Conservation (phyloP, 64 coral and sea anemone species). For the Stichodactyla mertensii region DNA sequence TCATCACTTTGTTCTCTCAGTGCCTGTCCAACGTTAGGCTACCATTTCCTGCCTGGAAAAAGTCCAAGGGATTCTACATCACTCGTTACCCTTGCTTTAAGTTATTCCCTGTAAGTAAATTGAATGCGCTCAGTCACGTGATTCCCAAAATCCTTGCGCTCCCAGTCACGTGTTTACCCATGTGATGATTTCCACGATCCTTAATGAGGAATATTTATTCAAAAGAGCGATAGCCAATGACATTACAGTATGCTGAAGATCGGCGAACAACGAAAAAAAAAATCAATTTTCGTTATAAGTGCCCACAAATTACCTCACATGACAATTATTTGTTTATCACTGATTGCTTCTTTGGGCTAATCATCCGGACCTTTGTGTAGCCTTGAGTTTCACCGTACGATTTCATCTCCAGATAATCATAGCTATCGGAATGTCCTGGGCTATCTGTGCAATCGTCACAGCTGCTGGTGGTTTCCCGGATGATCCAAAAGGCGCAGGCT, state of each 20-base stretch:
- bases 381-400: too few relatives aligned
- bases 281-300: too few relatives aligned
- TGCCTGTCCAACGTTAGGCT: slow-evolving; percentile 58
- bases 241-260: too few relatives aligned
- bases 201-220: too few relatives aligned
- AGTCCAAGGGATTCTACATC: slow-evolving; percentile 17
- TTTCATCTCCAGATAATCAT: slow-evolving; percentile 38
- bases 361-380: neutral
- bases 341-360: neutral
- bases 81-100: slow-evolving; percentile 54
- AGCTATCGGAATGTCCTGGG: slow-evolving; percentile 40
- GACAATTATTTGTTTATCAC: too few relatives aligned
- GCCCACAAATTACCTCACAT: too few relatives aligned
- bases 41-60: slow-evolving; percentile 39
- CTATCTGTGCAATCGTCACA: slow-evolving; percentile 48
- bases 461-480: slow-evolving; percentile 40
- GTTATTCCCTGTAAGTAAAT: slow-evolving; percentile 80
- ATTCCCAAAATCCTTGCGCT: neutral
- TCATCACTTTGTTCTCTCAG: slow-evolving; percentile 82
- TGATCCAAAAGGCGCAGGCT: slow-evolving; percentile 21
- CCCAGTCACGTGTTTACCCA: neutral
- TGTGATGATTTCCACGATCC: too few relatives aligned
- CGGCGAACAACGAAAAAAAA: too few relatives aligned
- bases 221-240: too few relatives aligned
- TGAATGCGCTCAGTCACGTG: neutral